These are phyloP conservation scores for Taeniopygia guttata DNA, from an alignment of 2,797 vertebrate species.

Conservation along the genomic window DNA sequence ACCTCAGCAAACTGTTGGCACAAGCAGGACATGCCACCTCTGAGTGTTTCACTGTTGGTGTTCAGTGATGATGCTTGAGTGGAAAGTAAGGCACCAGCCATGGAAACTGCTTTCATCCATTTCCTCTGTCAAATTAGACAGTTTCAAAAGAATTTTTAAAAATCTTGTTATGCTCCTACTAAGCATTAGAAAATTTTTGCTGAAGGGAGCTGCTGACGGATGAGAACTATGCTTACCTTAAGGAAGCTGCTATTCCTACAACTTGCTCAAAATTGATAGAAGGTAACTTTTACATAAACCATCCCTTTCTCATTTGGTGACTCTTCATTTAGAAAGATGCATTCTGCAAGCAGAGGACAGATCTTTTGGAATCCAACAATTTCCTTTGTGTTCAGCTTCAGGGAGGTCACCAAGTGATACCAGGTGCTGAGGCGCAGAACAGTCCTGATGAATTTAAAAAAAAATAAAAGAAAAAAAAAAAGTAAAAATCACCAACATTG, in stretches of 20 bases:
- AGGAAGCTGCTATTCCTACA: not conserved
- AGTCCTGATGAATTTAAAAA: not conserved
- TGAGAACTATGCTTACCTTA: not conserved
- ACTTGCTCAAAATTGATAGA: not conserved
- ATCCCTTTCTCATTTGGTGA: not conserved
- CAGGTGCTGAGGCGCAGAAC: not conserved
- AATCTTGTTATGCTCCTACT: not conserved
- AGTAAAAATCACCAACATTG: not conserved
- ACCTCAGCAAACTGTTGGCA: not conserved
- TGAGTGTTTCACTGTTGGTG: rapidly evolving
- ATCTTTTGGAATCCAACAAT: not conserved
- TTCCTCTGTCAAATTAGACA: not conserved
- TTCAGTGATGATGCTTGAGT: not conserved
- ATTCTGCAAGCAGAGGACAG: not conserved
- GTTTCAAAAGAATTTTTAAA: not conserved
- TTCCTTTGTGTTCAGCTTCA: not conserved
- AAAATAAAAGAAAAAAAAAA: not conserved
- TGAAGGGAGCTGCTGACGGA: not conserved
- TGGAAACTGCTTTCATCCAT: not conserved
- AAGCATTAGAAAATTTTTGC: not conserved
- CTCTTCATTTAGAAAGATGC: not conserved
- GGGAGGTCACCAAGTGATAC: not conserved
- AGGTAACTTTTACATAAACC: not conserved
- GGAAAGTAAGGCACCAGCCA: not conserved
- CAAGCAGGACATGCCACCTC: not conserved